Conservation (phyloP, 2,113 vertebrate species). For the Microcebus jonahi region DNA sequence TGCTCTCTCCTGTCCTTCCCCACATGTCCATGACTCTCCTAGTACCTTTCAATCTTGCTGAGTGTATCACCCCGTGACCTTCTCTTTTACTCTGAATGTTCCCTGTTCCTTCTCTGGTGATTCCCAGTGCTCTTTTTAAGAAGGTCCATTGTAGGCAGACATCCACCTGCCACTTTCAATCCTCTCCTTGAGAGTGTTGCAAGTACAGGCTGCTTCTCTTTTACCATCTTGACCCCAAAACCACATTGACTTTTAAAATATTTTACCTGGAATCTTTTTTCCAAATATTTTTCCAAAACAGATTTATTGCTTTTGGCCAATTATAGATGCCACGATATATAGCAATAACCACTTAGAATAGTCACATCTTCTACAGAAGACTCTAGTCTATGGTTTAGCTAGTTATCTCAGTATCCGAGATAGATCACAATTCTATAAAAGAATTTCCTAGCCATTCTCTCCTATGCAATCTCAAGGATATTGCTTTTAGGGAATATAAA, state of each 20-base stretch:
- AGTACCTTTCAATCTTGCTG: no score
- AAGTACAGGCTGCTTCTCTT: no score
- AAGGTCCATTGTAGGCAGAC: no score
- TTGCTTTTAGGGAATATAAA: conserved; percentile 36
- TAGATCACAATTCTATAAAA: neutral
- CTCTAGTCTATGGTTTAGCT: neutral
- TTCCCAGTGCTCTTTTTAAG: no score
- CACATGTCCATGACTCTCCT: no score
- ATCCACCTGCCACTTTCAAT: no score
- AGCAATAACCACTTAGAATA: neutral
- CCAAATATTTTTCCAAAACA: conserved; percentile 34
- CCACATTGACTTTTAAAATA: neutral
- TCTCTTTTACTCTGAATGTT: no score
- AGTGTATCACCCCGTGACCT: no score
- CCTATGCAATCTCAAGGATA: neutral
- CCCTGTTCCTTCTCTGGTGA: no score
- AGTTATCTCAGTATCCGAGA: neutral
- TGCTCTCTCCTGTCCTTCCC: no score
- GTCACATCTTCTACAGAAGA: neutral
- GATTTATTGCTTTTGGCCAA: conserved; percentile 41
- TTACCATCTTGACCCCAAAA: no score
- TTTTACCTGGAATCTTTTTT: conserved; percentile 14
- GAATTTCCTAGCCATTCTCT: neutral
- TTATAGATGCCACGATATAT: neutral
- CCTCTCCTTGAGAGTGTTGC: no score